phyloP scores from a whole-genome alignment of 2,113 vertebrate species.

The Ammodytes marinus region DNA sequence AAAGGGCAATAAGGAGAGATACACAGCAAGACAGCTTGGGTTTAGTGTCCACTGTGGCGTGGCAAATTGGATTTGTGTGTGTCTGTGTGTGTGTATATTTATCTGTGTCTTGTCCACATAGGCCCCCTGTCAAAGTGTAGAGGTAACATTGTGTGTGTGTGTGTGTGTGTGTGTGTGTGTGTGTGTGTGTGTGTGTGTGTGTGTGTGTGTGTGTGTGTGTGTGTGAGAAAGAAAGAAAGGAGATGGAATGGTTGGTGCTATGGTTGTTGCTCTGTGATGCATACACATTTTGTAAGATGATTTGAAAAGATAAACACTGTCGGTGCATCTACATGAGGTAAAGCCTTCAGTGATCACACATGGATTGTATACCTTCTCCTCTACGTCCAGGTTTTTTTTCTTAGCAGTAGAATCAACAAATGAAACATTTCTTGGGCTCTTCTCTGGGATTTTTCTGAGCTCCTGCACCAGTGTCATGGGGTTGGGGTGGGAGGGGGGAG shows the following conservation, averaged over 20 bases:
- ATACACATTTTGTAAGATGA: background rate
- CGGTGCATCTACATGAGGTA: too few relatives aligned
- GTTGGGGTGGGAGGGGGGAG: too few relatives aligned
- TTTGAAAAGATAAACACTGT: background rate
- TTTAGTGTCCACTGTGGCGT: slow-evolving; percentile 17
- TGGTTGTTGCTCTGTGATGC: slow-evolving; percentile 2
- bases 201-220: background rate
- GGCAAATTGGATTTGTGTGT: slow-evolving; percentile 31
- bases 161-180: background rate
- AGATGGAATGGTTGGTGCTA: too few relatives aligned
- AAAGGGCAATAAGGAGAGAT: slow-evolving; percentile 24
- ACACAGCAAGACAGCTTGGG: slow-evolving; percentile 5
- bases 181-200: too few relatives aligned
- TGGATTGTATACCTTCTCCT: too few relatives aligned
- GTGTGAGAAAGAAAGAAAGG: background rate
- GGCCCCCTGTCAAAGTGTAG: background rate
- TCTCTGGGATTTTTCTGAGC: too few relatives aligned
- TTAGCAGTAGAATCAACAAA: too few relatives aligned
- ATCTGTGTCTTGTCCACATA: background rate
- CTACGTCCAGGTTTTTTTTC: too few relatives aligned
- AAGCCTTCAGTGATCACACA: too few relatives aligned
- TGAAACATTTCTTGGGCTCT: too few relatives aligned
- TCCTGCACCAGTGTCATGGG: too few relatives aligned
- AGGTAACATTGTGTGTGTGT: background rate
- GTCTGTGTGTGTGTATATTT: background rate